A percentile compares a stretch with the other conserved stretches of the same genome.
Conservation (phyloP, 2,888 invertebrate genomes). For the Pelosia muscerda region DNA sequence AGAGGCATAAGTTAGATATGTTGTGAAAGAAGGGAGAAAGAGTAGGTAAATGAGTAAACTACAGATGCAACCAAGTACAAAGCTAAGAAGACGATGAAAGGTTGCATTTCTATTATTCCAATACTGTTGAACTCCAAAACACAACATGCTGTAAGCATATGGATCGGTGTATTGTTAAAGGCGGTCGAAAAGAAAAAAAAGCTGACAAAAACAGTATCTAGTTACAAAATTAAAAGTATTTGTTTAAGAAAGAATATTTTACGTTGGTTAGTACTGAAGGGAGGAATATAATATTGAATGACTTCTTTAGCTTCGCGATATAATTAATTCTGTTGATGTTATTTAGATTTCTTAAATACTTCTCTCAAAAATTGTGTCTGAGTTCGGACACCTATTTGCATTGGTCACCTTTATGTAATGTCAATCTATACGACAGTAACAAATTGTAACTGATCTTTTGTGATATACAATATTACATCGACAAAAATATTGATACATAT, state of each 20-base stretch:
- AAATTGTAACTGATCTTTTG: too few relatives aligned
- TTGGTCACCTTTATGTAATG: too few relatives aligned
- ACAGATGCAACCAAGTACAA: neutral
- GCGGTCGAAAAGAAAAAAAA: neutral
- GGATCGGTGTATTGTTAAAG: neutral
- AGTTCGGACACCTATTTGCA: too few relatives aligned
- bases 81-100: neutral
- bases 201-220: neutral
- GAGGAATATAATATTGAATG: neutral
- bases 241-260: neutral
- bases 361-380: too few relatives aligned
- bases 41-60: neutral
- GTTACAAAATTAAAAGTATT: conserved; percentile 2
- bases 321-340: too few relatives aligned
- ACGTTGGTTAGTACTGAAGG: neutral
- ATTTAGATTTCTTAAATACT: too few relatives aligned
- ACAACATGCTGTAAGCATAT: neutral
- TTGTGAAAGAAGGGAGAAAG: neutral
- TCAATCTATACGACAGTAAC: too few relatives aligned
- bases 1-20: too few relatives aligned
- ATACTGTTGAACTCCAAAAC: neutral
- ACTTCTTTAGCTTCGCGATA: neutral
- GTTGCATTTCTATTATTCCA: neutral
- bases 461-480: too few relatives aligned
- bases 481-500: too few relatives aligned